Base-by-base conservation (phyloP, 2,888 invertebrate species). In the Caenorhabditis virilis region DNA sequence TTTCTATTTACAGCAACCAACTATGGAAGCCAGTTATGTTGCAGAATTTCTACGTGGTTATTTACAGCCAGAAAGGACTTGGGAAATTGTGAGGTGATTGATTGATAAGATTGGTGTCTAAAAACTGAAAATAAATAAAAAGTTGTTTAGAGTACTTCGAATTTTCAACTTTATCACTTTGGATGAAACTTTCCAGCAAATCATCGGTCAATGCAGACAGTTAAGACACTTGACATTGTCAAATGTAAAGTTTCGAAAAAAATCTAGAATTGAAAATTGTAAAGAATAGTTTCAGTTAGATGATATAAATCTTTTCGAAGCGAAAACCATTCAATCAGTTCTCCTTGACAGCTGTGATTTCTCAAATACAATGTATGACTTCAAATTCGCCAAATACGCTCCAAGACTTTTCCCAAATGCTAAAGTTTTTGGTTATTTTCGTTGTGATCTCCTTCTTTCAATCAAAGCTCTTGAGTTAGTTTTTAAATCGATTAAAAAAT, bases 191-290 rank as follows among this genome's bases (percentile, higher is more conserved):
- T 25, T 62, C 7, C 51, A 52, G 36, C 43, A 15, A 30, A 20
- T 43, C 7, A 43, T 62, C 6, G 25, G 25, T 33, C 52, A 48
- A 30, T 62, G 56, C 45, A n/a, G 20, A 1, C 27, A 36, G 5
- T 47, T 62, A 5, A 50, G 46, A 9, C 62, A 62, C 48, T 33
- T 62, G n/a, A 62, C 62, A 15, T 9, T 62, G 7, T 62, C 62
- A 1, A 62, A 62, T 42, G 62, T 62, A 33, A 27, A 23, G 20
- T 26, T 18, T 39, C 20, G 13, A 39, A 20, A 39, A 16, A 39
- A 20, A 20, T 7, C 9, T 11, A 16, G 20, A 20, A 7, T 36
- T 36, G 39, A 16, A 39, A 5, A 5, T 38, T 38, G 5, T 36
- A 48, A 22, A n/a, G n/a, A 51, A 18, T 27, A 16, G 3, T 50